Conservation (phyloP, 2,113 vertebrate species). For the Scalopus aquaticus region DNA sequence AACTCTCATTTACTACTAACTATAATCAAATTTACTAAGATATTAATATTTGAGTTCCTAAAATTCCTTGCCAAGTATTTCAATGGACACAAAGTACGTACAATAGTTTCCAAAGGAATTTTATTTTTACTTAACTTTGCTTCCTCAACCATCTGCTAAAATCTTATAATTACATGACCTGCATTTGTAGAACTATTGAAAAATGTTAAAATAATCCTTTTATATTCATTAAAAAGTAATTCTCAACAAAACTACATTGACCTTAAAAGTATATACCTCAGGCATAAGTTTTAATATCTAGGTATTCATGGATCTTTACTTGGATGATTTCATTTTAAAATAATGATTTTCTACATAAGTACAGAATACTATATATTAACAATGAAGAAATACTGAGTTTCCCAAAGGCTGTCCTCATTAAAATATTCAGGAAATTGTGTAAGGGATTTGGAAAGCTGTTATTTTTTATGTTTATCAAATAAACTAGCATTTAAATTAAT, state of each 20-base stretch:
- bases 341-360: slow-evolving; percentile 19
- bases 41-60: background rate
- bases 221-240: slow-evolving; percentile 29
- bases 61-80: background rate
- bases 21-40: slow-evolving; percentile 45
- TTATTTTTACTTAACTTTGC: background rate
- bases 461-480: slow-evolving; percentile 56
- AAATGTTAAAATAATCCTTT: slow-evolving; percentile 1
- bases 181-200: background rate
- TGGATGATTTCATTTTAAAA: slow-evolving; percentile 47
- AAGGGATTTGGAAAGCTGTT: slow-evolving; percentile 24
- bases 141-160: slow-evolving; percentile 24
- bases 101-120: background rate
- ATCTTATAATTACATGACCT: background rate
- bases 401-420: slow-evolving; percentile 11
- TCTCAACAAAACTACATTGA: background rate
- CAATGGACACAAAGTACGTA: slow-evolving; percentile 30
- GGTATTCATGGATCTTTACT: background rate
- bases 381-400: slow-evolving; percentile 24
- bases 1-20: background rate
- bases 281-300: background rate
- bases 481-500: slow-evolving; percentile 20
- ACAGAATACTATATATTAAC: background rate
- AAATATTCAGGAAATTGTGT: slow-evolving; percentile 37
- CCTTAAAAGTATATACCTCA: background rate